Evolutionary conservation across 1,140 invertebrate species (phyloP), one percentile per base, ranked within the genome.

Genomic region (Zaprionus capensis): DNA sequence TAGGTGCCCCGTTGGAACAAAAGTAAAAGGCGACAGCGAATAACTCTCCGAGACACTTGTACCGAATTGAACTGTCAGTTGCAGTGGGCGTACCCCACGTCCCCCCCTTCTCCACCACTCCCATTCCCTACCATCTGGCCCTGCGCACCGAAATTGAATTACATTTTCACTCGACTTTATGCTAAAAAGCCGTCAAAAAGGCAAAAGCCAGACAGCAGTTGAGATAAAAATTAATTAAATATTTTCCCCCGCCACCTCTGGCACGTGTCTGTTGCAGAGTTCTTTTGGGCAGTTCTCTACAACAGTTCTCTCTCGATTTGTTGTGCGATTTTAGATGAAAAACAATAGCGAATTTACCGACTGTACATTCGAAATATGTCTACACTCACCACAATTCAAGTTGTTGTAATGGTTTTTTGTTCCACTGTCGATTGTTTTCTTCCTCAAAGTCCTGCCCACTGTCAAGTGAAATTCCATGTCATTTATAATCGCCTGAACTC

Each of bases 151-250:
- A 90, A 90, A 88, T 88, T 90, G 84, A 90, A 88, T 88, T 88
- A 90, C 72, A 88, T 81, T 90, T 90, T 80, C 78, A 81, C 71
- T 80, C 68, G 71, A 90, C 75, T 77, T 88, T 87, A 84, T 81
- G 81, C 81, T 78, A 87, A 83, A 76, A 63, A 72, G 80, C 57
- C 71, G 49, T 78, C 71, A 78, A 59, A 81, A 68, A 53, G 59
- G 53, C 58, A 76, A 64, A 53, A 34, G 4, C 53, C 51, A 56
- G 63, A 72, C 82, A 79, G 57, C 57, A 64, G 34, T 65, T 57
- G 24, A 84, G 81, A 84, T 80, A 77, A 90, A 79, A 88, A 81
- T 88, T 88, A 84, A 88, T 88, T 88, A 74, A 84, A 88, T 58
- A 58, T 34, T 70, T 58, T 51, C 51, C 22, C 36, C 38, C 2